These are phyloP conservation scores for Drosophila niveifrons DNA, from an alignment of 2,888 invertebrate species.

Conservation along the genomic window DNA sequence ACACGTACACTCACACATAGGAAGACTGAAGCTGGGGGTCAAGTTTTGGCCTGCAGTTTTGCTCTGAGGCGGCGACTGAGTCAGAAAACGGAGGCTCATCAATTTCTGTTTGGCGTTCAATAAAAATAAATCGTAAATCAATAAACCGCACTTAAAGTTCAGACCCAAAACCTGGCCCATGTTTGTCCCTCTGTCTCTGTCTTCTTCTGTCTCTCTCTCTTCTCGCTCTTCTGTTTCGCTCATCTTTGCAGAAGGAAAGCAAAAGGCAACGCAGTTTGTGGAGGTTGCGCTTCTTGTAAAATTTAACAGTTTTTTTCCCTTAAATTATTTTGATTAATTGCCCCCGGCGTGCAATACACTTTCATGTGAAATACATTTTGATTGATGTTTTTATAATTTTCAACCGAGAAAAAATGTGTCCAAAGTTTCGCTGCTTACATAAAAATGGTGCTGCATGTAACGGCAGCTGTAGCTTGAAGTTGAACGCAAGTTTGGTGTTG, in stretches of 20 bases:
- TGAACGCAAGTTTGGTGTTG: slow-evolving; percentile 1
- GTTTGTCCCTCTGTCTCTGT: slow-evolving; percentile 1
- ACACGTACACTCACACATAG: slow-evolving; percentile 2
- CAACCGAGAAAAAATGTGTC: slow-evolving; percentile 10
- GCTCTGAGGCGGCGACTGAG: slow-evolving; percentile 36
- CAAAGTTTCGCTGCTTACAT: slow-evolving; percentile 18
- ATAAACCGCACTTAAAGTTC: slow-evolving; percentile 69
- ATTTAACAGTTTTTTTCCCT: slow-evolving; percentile 57
- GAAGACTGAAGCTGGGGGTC: slow-evolving; percentile 48
- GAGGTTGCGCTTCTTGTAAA: slow-evolving; percentile 51
- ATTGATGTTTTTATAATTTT: slow-evolving; percentile 79
- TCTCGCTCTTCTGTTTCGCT: not conserved
- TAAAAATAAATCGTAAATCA: slow-evolving; percentile 80
- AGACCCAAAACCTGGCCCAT: slow-evolving; percentile 41
- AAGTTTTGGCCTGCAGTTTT: slow-evolving; percentile 72
- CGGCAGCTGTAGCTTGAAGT: slow-evolving; percentile 7
- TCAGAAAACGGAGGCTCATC: slow-evolving; percentile 61
- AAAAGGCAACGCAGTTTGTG: slow-evolving; percentile 5
- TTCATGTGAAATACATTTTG: slow-evolving; percentile 66
- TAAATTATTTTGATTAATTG: slow-evolving; percentile 74
- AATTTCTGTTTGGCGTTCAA: slow-evolving; percentile 68
- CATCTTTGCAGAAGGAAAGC: slow-evolving; percentile 7
- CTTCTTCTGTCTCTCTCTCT: not conserved
- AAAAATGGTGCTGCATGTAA: slow-evolving; percentile 15
- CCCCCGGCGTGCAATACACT: slow-evolving; percentile 43